Base-by-base conservation (phyloP, 2,113 vertebrate species). In the Perca flavescens region DNA sequence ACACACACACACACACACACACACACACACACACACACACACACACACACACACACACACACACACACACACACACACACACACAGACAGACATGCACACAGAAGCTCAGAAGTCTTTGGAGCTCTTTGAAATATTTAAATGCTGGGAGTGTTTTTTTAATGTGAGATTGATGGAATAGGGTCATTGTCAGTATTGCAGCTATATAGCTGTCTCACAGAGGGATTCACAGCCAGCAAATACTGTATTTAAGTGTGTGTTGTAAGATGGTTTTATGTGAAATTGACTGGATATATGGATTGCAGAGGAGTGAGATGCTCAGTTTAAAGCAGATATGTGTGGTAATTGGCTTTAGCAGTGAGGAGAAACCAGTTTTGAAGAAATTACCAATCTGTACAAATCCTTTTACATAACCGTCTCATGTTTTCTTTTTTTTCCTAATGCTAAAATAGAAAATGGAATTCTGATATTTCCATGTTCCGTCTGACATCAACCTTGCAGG, bases 81-180 rank as follows among this genome's bases (percentile, higher is more conserved):
- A 43, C 22, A 31, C 21, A 25, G 14, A 57, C 12, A 14, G 5
- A 46, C 1, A 56, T 5, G 57, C 16, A 77, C 28, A 47, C 7
- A 63, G 53, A 76, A 43, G 49, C 81, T 73, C 68, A 74, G 75
- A 86, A 87, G 78, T 74, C 85, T 52, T 64, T 80, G 85, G 76
- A 87, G 73, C 79, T 91, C 85, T 93, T 92, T 95, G 85, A 95
- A 95, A 95, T 94, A 95, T 94, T 95, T 91, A 94, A 94, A 94
- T 89, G 91, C 85, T 82, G 65, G 49, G 52, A 90, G 85, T 72
- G 74, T 91, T 92, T 93, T 43, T 93, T 88, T 91, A 88, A 93
- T 92, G 82, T 78, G 70, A 93, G 92, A 95, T 92, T 94, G 93
- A 95, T 92, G 86, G 92, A 95, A 95, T 94, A 93, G 78, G 93